Evolutionary conservation across 2,888 invertebrate species (phyloP), one percentile per base, ranked within the genome.

Genomic region (Sthenelais limicola): DNA sequence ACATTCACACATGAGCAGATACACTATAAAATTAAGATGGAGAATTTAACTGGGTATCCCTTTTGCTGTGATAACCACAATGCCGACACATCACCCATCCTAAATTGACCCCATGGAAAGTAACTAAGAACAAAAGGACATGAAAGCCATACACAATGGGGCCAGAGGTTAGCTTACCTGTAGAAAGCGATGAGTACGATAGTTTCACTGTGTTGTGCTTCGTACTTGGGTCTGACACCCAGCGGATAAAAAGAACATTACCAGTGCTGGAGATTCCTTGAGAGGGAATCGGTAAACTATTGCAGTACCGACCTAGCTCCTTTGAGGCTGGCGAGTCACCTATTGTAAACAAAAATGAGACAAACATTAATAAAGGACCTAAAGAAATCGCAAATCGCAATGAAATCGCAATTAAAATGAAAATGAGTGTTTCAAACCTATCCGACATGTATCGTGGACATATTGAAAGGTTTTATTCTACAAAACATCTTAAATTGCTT

Each of bases 141-240:
- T 51, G 9, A 51, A 51, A 54, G 3, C 12, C 9, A 30, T 32
- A 54, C n/a, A 5, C n/a, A 5, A 54, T n/a, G 24, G 24, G 7
- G n/a, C 5, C 15, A 4, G 32, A 32, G 32, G 3, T 3, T 5
- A n/a, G 5, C 62, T 35, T 24, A 62, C 62, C 43, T 35, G 62
- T 24, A 5, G 38, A 12, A 18, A 38, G 18, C 3, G 62, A 3
- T 43, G 43, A 38, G 38, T 62, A 62, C 38, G 24, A 18, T 3
- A 62, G 24, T 24, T 43, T 12, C 26, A 62, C 35, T 35, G n/a
- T 62, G 35, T 35, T 43, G 2, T 35, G 62, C 24, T 43, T 2
- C 26, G 38, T 38, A 24, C 24, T 21, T 7, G 24, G 5, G 24
- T 62, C 62, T 4, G 62, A 62, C 24, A 62, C 62, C 62, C 62